Evolutionary conservation across 2,113 vertebrate species (phyloP).

Genomic region (Channa argus): DNA sequence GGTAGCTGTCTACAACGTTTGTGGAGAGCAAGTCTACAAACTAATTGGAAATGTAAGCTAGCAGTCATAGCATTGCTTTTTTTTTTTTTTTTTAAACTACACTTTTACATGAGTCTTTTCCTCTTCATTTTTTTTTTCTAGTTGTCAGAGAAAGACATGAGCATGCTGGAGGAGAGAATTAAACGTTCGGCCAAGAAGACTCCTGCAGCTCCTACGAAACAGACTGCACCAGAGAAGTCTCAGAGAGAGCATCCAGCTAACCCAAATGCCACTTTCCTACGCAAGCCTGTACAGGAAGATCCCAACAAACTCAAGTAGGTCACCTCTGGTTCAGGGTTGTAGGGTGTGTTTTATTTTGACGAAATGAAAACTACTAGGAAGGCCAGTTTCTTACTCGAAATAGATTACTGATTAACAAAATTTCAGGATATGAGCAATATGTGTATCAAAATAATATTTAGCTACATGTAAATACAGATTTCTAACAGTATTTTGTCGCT

Average conservation of each 20-base stretch:
- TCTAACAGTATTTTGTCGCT: too few relatives aligned
- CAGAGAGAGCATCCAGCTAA: slow-evolving; percentile 85
- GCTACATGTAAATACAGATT: too few relatives aligned
- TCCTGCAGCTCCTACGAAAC: slow-evolving; percentile 83
- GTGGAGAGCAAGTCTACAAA: slow-evolving; percentile 98
- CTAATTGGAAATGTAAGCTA: slow-evolving; percentile 95
- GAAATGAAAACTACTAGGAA: neutral
- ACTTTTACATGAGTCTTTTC: neutral
- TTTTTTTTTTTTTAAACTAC: neutral
- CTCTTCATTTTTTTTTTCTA: slow-evolving; percentile 44
- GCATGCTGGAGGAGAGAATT: slow-evolving; percentile 98
- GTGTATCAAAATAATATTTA: too few relatives aligned
- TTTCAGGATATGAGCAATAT: neutral
- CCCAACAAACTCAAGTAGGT: slow-evolving; percentile 97
- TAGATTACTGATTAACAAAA: neutral
- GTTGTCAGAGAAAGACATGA: slow-evolving; percentile 99
- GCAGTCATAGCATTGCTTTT: neutral
- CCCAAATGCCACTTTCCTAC: slow-evolving; percentile 86
- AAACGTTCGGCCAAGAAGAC: slow-evolving; percentile 96
- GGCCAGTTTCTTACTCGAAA: neutral
- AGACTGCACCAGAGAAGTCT: slow-evolving; percentile 83
- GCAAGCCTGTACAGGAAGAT: slow-evolving; percentile 92
- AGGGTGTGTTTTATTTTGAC: too few relatives aligned
- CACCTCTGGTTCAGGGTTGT: neutral
- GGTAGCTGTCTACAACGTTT: slow-evolving; percentile 93